Percentiles rank a stretch among this genome's conserved stretches.
phyloP scores from a whole-genome alignment of 2,113 vertebrate genomes.

The Rhinoptilus africanus region DNA sequence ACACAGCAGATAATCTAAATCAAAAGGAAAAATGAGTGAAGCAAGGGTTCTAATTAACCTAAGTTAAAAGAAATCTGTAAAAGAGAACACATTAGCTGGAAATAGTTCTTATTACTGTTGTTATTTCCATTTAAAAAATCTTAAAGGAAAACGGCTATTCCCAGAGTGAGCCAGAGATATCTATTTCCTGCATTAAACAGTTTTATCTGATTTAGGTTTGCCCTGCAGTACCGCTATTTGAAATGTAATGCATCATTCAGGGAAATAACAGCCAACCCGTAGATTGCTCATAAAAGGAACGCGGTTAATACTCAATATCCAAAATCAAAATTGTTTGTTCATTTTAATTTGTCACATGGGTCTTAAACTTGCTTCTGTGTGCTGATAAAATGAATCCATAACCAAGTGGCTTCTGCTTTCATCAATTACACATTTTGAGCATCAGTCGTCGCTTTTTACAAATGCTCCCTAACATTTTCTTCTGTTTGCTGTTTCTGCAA shows the following conservation, averaged over 20 bases:
- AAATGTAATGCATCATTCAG: background rate
- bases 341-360: background rate
- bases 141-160: background rate
- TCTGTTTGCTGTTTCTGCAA: background rate
- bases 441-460: background rate
- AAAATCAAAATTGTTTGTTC: background rate
- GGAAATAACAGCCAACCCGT: background rate
- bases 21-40: background rate
- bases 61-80: background rate
- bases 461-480: background rate
- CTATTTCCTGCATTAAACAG: background rate
- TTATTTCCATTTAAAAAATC: background rate
- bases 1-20: background rate
- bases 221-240: background rate
- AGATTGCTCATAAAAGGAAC: background rate
- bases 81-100: background rate
- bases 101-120: background rate
- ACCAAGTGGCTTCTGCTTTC: background rate
- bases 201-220: slow-evolving; percentile 23
- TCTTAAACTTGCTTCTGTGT: background rate
- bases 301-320: background rate
- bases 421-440: background rate
- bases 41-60: background rate
- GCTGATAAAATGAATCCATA: background rate
- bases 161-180: background rate